A percentile compares a stretch with the other conserved stretches of the same genome.
Evolutionary conservation across 2,113 vertebrate species (phyloP).

Genomic region (Rhinopomastus cyanomelas): DNA sequence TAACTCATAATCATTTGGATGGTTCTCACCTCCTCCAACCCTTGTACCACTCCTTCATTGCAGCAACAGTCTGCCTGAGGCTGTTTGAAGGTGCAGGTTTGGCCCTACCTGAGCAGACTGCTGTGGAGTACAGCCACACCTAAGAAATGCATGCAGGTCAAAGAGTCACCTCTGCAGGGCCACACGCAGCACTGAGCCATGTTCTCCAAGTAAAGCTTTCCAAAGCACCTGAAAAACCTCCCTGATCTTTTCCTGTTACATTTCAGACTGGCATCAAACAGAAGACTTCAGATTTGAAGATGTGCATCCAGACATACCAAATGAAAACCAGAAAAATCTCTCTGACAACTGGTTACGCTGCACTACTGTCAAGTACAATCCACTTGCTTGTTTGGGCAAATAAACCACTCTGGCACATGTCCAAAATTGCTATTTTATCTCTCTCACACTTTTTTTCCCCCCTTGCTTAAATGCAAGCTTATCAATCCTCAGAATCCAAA

Average conservation of each 20-base stretch:
- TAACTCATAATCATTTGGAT: background rate
- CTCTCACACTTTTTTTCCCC: rapidly evolving
- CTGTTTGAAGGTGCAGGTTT: background rate
- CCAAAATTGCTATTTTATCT: background rate
- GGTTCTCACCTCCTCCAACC: background rate
- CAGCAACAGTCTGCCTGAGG: background rate
- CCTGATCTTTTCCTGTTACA: background rate
- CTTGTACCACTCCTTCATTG: background rate
- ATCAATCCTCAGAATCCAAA: background rate
- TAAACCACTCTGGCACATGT: background rate
- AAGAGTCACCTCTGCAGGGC: rapidly evolving
- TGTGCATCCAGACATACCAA: background rate
- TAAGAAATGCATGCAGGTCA: background rate
- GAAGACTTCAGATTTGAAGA: background rate
- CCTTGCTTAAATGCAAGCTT: background rate
- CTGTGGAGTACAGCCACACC: background rate
- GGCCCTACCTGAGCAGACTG: background rate
- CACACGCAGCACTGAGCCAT: background rate
- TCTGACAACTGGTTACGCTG: background rate
- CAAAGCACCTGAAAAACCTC: background rate
- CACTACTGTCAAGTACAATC: background rate
- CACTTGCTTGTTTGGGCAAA: background rate
- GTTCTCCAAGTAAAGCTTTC: background rate
- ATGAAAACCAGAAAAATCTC: background rate
- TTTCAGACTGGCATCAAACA: background rate